These are phyloP conservation scores for Pteria penguin DNA, from an alignment of 2,888 invertebrate species.

Conservation along the genomic window DNA sequence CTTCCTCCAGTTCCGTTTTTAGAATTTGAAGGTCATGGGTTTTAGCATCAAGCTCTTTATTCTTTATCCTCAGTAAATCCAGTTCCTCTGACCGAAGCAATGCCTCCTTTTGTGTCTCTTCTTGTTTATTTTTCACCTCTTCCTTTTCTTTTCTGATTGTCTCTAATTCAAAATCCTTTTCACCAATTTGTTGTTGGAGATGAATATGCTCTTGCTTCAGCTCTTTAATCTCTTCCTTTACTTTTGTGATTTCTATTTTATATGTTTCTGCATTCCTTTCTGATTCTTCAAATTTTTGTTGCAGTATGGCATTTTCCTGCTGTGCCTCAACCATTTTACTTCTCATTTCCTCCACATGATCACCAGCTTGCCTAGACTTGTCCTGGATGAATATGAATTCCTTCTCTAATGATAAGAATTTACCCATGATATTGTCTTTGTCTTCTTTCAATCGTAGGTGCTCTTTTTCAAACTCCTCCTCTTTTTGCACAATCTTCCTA, in stretches of 20 bases:
- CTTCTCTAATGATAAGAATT: constrained; percentile 14
- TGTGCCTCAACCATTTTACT: neutral
- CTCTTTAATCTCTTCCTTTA: constrained; percentile 3
- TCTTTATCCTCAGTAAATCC: neutral
- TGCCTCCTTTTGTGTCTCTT: neutral
- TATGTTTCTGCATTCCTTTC: constrained; percentile 7
- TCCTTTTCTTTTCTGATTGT: neutral
- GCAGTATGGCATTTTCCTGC: constrained; percentile 10
- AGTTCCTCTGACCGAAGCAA: neutral
- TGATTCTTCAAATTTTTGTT: constrained; percentile 14
- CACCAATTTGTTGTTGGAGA: constrained; percentile 19
- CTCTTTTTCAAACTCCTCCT: constrained; percentile 22
- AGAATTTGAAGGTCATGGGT: neutral
- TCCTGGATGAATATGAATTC: constrained; percentile 24
- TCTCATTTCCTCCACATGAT: constrained; percentile 18
- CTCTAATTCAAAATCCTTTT: constrained; percentile 2
- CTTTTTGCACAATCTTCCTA: neutral
- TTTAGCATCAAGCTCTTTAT: neutral
- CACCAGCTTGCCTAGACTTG: constrained; percentile 32
- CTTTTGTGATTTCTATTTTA: neutral
- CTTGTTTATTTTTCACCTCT: neutral
- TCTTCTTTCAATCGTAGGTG: constrained; percentile 25
- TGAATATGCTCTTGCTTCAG: constrained; percentile 13
- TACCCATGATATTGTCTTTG: constrained; percentile 16
- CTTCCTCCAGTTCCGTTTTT: constrained; percentile 2